phyloP scores from a whole-genome alignment of 2,888 invertebrate genomes.

The Temnothorax ravouxi region DNA sequence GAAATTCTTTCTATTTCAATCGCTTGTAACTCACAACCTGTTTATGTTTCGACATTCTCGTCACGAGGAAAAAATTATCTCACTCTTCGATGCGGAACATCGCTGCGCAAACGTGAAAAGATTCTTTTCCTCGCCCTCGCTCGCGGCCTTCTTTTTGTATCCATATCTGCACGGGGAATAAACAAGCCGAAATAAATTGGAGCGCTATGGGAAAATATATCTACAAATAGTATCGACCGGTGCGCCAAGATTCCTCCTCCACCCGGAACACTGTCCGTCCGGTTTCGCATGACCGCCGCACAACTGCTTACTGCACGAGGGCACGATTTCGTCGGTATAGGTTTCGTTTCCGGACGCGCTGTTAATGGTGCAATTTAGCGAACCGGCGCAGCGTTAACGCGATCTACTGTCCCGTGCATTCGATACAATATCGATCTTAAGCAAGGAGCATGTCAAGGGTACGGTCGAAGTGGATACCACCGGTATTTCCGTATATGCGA shows the following conservation, averaged over 20 bases:
- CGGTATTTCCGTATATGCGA: background rate
- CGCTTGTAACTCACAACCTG: background rate
- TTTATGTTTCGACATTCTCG: background rate
- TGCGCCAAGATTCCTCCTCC: background rate
- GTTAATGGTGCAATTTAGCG: conserved; percentile 49
- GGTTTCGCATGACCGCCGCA: conserved; percentile 10
- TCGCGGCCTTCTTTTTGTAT: background rate
- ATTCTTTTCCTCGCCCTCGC: background rate
- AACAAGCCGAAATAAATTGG: conserved; percentile 8
- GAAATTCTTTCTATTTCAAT: background rate
- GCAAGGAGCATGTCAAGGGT: conserved; percentile 25
- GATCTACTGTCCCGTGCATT: conserved; percentile 21
- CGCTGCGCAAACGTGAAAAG: background rate
- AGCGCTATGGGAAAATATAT: conserved; percentile 15
- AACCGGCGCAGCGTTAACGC: conserved; percentile 21
- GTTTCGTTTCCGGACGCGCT: background rate
- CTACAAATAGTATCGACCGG: conserved; percentile 7
- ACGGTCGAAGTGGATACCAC: conserved; percentile 22
- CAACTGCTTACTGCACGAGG: background rate
- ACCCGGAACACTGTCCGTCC: background rate
- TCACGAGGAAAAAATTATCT: background rate
- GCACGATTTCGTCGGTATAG: background rate
- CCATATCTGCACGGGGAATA: background rate
- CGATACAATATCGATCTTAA: conserved; percentile 41
- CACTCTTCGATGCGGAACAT: background rate